Evolutionary conservation across 2,113 vertebrate species (phyloP).

Genomic region (Pithys albifrons): DNA sequence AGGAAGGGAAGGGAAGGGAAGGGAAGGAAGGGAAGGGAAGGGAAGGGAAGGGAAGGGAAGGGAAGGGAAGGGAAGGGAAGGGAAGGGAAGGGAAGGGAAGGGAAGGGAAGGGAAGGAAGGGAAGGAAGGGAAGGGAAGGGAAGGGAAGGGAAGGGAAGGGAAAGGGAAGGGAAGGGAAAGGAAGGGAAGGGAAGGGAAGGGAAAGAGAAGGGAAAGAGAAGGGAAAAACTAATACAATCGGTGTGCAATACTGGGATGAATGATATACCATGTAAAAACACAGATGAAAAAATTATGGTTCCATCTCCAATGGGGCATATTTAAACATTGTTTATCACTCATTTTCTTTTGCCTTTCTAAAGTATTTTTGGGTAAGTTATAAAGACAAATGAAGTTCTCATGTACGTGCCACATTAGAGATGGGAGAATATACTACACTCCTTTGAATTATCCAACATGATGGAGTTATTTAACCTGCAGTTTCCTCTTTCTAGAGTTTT

Average conservation of each 20-base stretch:
- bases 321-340: background rate
- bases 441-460: background rate
- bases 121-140: too few species aligned
- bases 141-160: too few species aligned
- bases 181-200: too few species aligned
- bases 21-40: too few species aligned
- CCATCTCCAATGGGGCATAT: background rate
- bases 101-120: too few species aligned
- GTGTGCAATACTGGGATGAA: background rate
- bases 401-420: background rate
- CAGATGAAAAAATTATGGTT: background rate
- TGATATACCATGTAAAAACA: background rate
- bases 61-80: too few species aligned
- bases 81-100: too few species aligned
- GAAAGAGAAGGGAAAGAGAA: too few species aligned
- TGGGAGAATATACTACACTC: background rate
- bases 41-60: too few species aligned
- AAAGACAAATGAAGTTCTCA: background rate
- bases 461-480: background rate
- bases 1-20: too few species aligned
- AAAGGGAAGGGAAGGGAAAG: too few species aligned
- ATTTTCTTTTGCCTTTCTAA: background rate
- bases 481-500: slow-evolving; percentile 5
- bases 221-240: background rate
- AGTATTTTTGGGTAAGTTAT: background rate